phyloP scores from a whole-genome alignment of 2,113 vertebrate species.

The Cyrtonyx montezumae region DNA sequence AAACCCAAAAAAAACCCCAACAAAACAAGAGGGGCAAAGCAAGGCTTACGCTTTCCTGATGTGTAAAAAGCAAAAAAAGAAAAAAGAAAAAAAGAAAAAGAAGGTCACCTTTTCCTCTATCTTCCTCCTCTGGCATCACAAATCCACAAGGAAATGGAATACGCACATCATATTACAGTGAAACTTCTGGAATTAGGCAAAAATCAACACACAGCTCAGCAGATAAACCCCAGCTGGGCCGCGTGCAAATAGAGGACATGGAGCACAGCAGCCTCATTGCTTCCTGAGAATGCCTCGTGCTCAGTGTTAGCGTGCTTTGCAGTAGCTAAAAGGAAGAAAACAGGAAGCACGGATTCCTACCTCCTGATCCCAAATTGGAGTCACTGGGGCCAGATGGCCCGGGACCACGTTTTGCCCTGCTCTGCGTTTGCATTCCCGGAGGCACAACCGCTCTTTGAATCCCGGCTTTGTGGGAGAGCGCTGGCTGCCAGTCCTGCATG shows the following conservation, averaged over 20 bases:
- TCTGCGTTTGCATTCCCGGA: conserved; percentile 11
- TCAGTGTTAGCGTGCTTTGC: background rate
- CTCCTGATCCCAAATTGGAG: background rate
- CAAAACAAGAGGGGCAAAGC: background rate
- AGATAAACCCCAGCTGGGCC: background rate
- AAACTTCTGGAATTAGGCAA: background rate
- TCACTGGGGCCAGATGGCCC: background rate
- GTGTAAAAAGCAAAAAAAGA: background rate
- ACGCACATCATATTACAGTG: background rate
- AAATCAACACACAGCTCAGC: background rate
- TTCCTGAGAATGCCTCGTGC: background rate
- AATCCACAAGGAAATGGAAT: background rate
- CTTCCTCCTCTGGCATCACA: fast-evolving
- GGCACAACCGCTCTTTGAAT: background rate
- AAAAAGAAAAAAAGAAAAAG: background rate
- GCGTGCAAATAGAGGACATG: background rate
- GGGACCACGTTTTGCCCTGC: background rate
- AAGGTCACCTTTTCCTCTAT: background rate
- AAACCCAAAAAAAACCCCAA: too few relatives aligned
- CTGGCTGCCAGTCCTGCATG: conserved; percentile 37
- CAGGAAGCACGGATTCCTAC: background rate
- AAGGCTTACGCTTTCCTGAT: background rate
- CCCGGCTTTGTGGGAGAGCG: background rate
- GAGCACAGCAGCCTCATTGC: background rate
- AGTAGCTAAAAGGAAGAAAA: background rate